Base-by-base conservation (phyloP, 2,797 vertebrate species). In the Amblyopsis hoosieri region DNA sequence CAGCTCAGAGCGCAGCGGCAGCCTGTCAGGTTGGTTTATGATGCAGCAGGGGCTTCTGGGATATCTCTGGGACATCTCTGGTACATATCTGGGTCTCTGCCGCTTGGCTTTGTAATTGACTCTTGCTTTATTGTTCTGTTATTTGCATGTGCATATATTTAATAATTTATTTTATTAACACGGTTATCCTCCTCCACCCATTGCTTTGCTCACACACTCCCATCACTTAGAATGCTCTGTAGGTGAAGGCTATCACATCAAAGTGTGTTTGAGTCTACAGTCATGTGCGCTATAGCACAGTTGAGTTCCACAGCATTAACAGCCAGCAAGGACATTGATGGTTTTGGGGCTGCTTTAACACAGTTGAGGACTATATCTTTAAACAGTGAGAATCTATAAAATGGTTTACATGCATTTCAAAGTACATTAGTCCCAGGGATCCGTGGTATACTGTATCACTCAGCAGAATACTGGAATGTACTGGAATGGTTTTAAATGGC, bases 1-100 rank as follows among this genome's bases (percentile, higher is more conserved):
- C 97, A 99, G 97, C 95, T 99, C 98, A 85, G 98, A 99, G 91
- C 95, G 97, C 93, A 99, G 97, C 94, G 95, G 97, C 95, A 99
- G 97, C 90, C 96, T 99, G 90, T 98, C 98, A 99, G 98, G 98
- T 99, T 96, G 96, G 98, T 99, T 94, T 89, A 67, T 85, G 75
- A 80, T 60, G 64, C 74, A 66, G 78, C 62, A 51, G 74, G 78
- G 80, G 55, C 54, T 31, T 31, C n/a, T 13, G 12, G 54, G 23
- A 31, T 31, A 71, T 75, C 71, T 63, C 67, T 57, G 23, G 45
- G 74, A 78, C 64, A 42, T 62, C 66, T 66, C 73, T 46, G 69
- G 83, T 73, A 81, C 62, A 55, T 62, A 73, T 78, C 72, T 60
- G 68, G 71, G 76, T 59, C 71, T 82, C 81, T 77, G 75, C 76